Conservation (phyloP, 2,797 vertebrate species). For the Microctenopoma lineatum region DNA sequence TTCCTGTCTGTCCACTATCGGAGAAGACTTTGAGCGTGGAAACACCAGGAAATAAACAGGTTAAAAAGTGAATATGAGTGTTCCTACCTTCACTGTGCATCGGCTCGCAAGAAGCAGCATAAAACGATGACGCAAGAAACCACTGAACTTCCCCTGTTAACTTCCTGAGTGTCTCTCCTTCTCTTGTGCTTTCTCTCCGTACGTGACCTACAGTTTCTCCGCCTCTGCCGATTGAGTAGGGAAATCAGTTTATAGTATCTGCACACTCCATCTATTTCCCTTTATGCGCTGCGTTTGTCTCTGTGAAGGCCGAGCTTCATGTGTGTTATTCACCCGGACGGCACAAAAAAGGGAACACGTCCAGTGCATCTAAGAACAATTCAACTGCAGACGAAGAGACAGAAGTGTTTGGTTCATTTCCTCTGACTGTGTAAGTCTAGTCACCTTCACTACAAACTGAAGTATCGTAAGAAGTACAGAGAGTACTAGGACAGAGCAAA, state of each 20-base stretch:
- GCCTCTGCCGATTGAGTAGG: constrained; percentile 54
- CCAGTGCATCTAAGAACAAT: not conserved
- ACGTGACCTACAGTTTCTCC: constrained; percentile 49
- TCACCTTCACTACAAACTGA: not conserved
- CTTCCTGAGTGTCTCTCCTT: constrained; percentile 84
- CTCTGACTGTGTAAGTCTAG: not conserved
- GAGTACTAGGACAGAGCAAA: not conserved
- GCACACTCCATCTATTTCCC: constrained; percentile 52
- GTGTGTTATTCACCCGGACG: constrained; percentile 1
- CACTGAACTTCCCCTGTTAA: constrained; percentile 85
- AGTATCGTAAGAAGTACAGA: not conserved
- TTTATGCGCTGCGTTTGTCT: constrained; percentile 16
- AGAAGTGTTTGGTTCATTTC: not conserved
- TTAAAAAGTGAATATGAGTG: constrained; percentile 38
- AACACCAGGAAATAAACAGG: constrained; percentile 25
- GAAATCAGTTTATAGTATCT: constrained; percentile 70
- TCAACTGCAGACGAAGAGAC: not conserved
- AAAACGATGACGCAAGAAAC: constrained; percentile 86
- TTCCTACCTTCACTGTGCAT: constrained; percentile 83
- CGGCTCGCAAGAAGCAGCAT: constrained; percentile 77
- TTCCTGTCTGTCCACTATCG: not conserved
- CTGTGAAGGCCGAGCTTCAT: not conserved
- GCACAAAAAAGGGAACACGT: not conserved
- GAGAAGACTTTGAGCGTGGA: not conserved
- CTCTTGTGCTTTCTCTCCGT: constrained; percentile 63